phyloP scores from a whole-genome alignment of 2,113 vertebrate genomes.

The Reinhardtius hippoglossoides region DNA sequence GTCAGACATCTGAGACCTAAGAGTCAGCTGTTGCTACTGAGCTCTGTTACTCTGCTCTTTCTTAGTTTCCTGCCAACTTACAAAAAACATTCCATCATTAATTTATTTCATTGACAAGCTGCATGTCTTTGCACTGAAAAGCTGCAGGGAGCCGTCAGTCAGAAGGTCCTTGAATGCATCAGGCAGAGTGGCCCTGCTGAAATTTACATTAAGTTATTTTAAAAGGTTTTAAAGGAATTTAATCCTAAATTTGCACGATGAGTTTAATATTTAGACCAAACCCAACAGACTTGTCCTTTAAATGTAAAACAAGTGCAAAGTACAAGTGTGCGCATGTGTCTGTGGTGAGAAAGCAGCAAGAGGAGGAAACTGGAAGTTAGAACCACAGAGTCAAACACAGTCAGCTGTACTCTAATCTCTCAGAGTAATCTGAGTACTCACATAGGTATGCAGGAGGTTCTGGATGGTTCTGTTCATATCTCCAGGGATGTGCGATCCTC shows the following conservation, averaged over 20 bases:
- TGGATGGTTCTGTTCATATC: constrained; percentile 67
- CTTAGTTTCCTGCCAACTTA: no score
- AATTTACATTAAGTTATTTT: no score
- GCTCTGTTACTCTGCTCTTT: no score
- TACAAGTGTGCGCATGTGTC: constrained; percentile 26
- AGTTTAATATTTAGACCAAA: background rate
- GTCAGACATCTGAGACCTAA: background rate
- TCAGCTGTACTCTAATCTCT: background rate
- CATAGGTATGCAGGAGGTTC: constrained; percentile 60
- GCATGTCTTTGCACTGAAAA: background rate
- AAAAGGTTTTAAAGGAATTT: no score
- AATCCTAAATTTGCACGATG: background rate
- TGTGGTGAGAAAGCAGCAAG: constrained; percentile 34
- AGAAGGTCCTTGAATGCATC: constrained; percentile 28
- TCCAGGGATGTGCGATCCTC: background rate
- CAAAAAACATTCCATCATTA: no score
- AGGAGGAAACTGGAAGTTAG: constrained; percentile 30
- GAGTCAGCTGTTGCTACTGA: background rate
- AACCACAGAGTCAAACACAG: background rate
- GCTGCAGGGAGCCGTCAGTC: background rate
- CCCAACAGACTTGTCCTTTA: background rate
- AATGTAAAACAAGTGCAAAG: background rate
- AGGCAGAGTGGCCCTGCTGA: background rate
- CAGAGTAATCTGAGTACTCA: constrained; percentile 58
- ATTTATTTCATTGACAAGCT: background rate